Percentiles rank a stretch among this genome's conserved stretches.
Conservation (phyloP, 37 sponge, comb jelly and placozoan genomes). For the Bolinopsis microptera region DNA sequence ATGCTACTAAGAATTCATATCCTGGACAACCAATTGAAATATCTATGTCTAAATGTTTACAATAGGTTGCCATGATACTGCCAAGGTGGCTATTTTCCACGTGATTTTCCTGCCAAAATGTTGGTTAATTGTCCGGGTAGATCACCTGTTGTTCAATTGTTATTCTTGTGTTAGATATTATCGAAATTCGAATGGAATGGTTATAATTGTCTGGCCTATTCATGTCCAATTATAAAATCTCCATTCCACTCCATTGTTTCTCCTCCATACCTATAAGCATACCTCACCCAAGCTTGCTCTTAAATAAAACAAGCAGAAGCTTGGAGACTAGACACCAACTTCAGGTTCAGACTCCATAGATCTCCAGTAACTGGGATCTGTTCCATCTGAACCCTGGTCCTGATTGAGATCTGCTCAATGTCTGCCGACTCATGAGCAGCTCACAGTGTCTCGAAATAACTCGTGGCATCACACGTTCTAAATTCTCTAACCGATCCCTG, state of each 20-base stretch:
- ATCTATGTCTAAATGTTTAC: background rate
- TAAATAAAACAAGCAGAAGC: background rate
- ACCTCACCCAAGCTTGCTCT: background rate
- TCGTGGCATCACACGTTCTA: background rate
- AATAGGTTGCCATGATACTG: background rate
- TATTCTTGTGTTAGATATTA: background rate
- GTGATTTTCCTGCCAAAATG: background rate
- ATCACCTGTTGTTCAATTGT: background rate
- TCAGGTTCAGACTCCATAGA: background rate
- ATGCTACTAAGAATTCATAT: background rate
- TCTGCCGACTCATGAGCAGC: background rate
- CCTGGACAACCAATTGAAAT: background rate
- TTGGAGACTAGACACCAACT: background rate
- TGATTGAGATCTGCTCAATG: background rate
- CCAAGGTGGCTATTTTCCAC: background rate
- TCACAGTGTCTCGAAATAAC: background rate
- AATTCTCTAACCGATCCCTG: too few species aligned
- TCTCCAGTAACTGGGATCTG: background rate
- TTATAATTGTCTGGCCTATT: background rate
- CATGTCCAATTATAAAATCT: background rate
- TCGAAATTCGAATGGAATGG: background rate
- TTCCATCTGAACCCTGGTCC: background rate
- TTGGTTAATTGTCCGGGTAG: background rate
- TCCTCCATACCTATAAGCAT: background rate
- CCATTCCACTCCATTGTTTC: background rate